Evolutionary conservation across 2,113 vertebrate genomes (phyloP), one percentile per base, ranked within the genome.

Genomic region (Colius striatus): DNA sequence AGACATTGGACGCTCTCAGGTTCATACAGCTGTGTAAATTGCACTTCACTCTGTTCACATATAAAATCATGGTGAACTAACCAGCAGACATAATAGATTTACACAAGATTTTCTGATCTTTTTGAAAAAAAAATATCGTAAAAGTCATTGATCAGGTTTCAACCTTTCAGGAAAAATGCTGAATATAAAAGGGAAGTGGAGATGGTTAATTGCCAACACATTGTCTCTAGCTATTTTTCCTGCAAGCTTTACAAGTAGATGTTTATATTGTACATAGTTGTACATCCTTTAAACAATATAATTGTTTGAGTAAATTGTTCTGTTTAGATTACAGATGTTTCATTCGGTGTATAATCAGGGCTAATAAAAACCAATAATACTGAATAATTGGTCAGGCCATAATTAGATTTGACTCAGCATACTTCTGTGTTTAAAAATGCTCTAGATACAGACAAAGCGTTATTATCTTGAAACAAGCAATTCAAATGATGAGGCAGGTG

Each of bases 381-480:
- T 63, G 85, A 92, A 78, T 78, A 95, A 96, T 89, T 81, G 66
- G 55, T 90, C 79, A 87, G 70, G 51, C 36, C 71, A 15, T 91
- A 93, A 97, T 96, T 92, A 93, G 93, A 94, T 95, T 95, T 92
- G 75, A 92, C 50, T 92, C 77, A 90, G 83, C 82, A 89, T 68
- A 80, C 58, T 96, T 82, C 53, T 90, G 45, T 83, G 63, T 84
- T 94, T 81, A 67, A 88, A 95, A 94, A 94, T 71, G 25, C 10
- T 89, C 60, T 57, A 79, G 78, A 89, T 65, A 89, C 8, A 95
- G 67, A 95, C 92, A 88, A 83, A 74, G 29, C 29, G 92, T 95
- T 87, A 82, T 76, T 94, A 54, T 80, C 72, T 73, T 50, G 50
- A 82, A 96, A 72, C 8, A 96, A 81, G 58, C 43, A 86, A 77